Percentiles rank a stretch among this genome's conserved stretches.
Evolutionary conservation across 2,888 invertebrate genomes (phyloP).

Genomic region (Drosophila anceps): DNA sequence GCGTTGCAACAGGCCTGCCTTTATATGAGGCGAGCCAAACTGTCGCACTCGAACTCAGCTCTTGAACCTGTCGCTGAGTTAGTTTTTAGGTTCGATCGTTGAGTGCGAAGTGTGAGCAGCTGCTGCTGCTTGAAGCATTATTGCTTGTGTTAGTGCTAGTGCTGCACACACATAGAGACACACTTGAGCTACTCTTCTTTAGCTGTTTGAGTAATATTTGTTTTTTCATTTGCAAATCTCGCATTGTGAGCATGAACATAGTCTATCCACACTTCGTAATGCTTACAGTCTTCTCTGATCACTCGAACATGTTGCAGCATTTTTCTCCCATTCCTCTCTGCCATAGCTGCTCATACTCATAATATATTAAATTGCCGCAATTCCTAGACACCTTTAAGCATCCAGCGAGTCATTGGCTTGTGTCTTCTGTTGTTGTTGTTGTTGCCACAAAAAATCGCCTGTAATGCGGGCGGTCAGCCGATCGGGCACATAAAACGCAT

Average conservation of each 20-base stretch:
- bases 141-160: background rate
- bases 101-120: background rate
- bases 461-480: slow-evolving; percentile 37
- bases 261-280: too few species aligned
- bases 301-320: background rate
- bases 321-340: background rate
- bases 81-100: background rate
- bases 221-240: too few species aligned
- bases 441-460: slow-evolving; percentile 15
- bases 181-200: too few species aligned
- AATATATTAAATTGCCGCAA: slow-evolving; percentile 40
- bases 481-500: slow-evolving; percentile 44
- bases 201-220: too few species aligned
- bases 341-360: background rate
- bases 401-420: slow-evolving; percentile 14
- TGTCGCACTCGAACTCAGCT: background rate
- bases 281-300: background rate
- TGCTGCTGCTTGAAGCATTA: background rate
- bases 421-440: background rate
- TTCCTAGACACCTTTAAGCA: background rate
- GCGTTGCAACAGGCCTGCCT: background rate
- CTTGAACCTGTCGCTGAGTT: background rate
- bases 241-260: too few species aligned
- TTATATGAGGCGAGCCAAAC: background rate
- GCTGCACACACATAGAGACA: background rate